Conservation (phyloP, 2,113 vertebrate species). For the Lutjanus erythropterus region DNA sequence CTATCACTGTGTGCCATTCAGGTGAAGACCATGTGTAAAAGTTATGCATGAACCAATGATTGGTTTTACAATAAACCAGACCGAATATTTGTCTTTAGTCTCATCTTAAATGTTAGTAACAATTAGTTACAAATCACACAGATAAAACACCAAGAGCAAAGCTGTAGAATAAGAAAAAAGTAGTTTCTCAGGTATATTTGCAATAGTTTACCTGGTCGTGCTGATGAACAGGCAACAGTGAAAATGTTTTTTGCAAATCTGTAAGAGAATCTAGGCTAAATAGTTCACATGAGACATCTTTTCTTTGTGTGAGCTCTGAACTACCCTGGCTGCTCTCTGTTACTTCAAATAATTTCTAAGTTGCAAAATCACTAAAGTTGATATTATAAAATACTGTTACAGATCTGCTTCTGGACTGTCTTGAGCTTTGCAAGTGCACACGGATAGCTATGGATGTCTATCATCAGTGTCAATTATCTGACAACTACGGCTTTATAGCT, state of each 20-base stretch:
- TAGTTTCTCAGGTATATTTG: background rate
- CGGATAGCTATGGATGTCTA: conserved; percentile 90
- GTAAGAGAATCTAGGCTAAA: background rate
- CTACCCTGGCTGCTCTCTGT: background rate
- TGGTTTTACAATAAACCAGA: no score
- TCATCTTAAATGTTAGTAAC: background rate
- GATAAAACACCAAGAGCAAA: background rate
- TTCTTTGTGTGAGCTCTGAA: background rate
- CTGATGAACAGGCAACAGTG: background rate
- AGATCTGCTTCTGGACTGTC: conserved; percentile 93
- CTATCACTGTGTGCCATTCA: conserved; percentile 90
- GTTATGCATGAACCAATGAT: no score
- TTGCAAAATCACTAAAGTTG: background rate
- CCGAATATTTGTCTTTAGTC: background rate
- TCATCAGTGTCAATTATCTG: conserved; percentile 95
- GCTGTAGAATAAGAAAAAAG: background rate
- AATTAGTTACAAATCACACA: background rate
- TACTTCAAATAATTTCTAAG: background rate
- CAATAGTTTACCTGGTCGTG: background rate
- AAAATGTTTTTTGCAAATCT: background rate
- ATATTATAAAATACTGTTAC: conserved; percentile 33
- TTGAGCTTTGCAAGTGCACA: conserved; percentile 95
- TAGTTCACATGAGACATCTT: background rate
- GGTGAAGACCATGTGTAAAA: conserved; percentile 80
- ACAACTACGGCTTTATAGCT: conserved; percentile 86